Base-by-base conservation (phyloP, 2,113 vertebrate species). In the Ctenomys sociabilis region DNA sequence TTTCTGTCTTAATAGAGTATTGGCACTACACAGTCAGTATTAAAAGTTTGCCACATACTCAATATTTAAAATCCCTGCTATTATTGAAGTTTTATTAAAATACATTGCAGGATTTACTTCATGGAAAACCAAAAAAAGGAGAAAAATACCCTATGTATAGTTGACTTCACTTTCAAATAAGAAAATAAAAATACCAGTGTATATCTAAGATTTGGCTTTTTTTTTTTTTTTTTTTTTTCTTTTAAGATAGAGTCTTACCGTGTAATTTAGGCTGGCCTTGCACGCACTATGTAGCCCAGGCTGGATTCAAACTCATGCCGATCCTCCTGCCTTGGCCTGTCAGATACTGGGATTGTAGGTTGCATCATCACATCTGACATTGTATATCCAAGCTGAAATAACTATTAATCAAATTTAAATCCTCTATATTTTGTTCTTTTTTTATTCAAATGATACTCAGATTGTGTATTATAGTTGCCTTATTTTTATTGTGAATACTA, bases 11-110 rank as follows among this genome's bases (percentile, higher is more conserved):
- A 37, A 63, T 32, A 87, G 49, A 95, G 52, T 83, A 40, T 59
- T 54, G 32, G 43, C 30, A 66, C 19, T 49, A 49, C 37, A 85
- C 64, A 43, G 28, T 63, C 26, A 49, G 45, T 61, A 70, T 61
- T 73, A 35, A 35, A 88, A 91, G 14, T 17, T 88, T 95, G 11
- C 30, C 30, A 49, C 4, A 12, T 75, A n/a, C 21, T 86, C 28
- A 82, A 28, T 75, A 17, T 49, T 91, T 78, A 70, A 96, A 63
- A 26, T 93, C 72, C 1, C 73, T 93, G 24, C 49, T 40, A 43
- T 95, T 73, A n/a, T 57, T 84, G 43, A 92, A 54, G 17, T 90
- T 92, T 87, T 43, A 88, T 57, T 91, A 59, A 96, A 96, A 87
- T 85, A 85, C 73, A 82, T 89, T 80, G 35, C 0, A 93, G 43